Conservation (phyloP, 2,113 vertebrate genomes). For the Mastomys natalensis region DNA sequence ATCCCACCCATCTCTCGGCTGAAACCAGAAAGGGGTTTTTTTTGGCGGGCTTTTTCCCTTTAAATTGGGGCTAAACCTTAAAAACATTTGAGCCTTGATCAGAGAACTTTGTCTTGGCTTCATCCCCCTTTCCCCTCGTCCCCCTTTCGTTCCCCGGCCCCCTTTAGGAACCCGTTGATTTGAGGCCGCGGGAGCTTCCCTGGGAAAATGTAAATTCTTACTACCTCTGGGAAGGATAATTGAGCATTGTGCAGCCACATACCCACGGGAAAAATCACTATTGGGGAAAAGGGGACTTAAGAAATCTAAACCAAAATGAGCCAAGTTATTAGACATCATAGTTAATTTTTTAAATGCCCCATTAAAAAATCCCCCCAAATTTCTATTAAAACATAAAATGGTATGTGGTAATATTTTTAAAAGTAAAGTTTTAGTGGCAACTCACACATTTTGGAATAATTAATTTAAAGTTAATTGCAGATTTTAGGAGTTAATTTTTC, state of each 20-base stretch:
- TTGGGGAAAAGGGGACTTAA: neutral
- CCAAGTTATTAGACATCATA: neutral
- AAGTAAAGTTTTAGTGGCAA: neutral
- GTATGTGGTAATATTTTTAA: neutral
- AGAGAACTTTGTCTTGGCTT: too few relatives aligned
- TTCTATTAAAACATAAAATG: too few relatives aligned
- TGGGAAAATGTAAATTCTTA: constrained; percentile 58
- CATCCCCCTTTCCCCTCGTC: too few relatives aligned
- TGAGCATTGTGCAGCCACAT: constrained; percentile 3
- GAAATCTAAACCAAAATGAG: constrained; percentile 12
- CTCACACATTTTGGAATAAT: neutral
- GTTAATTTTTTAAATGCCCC: neutral
- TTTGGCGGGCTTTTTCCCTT: too few relatives aligned
- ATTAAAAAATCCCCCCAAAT: constrained; percentile 43
- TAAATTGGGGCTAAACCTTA: too few relatives aligned
- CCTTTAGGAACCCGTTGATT: too few relatives aligned
- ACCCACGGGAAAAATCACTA: constrained; percentile 44
- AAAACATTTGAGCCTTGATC: too few relatives aligned
- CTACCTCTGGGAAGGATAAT: constrained; percentile 47
- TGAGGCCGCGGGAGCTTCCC: too few relatives aligned
- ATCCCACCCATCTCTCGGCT: too few relatives aligned
- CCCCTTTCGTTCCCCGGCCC: too few relatives aligned
- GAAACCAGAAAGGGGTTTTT: too few relatives aligned
- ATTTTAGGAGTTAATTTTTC: neutral
- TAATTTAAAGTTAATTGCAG: neutral